Percentiles rank a stretch among this genome's conserved stretches.
Evolutionary conservation across 2,113 vertebrate genomes (phyloP).

Genomic region (Ptychochromis oligacanthus): DNA sequence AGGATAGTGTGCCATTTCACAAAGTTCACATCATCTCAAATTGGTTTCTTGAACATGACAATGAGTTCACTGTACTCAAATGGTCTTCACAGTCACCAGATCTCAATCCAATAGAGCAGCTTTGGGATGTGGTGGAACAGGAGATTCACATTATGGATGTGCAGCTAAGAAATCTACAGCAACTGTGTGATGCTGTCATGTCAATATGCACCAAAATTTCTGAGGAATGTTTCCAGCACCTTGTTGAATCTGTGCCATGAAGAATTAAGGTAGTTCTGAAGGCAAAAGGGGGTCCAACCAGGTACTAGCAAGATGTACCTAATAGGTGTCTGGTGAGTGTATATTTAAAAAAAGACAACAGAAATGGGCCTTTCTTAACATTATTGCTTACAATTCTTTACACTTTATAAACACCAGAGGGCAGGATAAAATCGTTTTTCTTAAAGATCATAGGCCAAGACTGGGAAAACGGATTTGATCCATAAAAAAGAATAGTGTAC

Average conservation of each 20-base stretch:
- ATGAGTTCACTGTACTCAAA: too few species aligned
- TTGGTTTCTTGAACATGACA: too few species aligned
- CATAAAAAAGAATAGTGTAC: not conserved
- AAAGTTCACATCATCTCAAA: too few species aligned
- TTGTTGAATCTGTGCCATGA: too few species aligned
- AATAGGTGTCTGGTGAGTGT: not conserved
- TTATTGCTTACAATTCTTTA: not conserved
- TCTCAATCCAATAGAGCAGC: not conserved
- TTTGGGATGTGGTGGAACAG: not conserved
- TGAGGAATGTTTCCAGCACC: too few species aligned
- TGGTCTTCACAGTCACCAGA: not conserved
- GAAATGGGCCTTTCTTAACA: not conserved
- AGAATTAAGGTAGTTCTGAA: too few species aligned
- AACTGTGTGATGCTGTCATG: too few species aligned
- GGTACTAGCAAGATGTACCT: too few species aligned
- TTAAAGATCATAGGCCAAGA: not conserved
- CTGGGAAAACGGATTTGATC: not conserved
- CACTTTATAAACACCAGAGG: constrained; percentile 60
- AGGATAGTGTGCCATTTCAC: not conserved
- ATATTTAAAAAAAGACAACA: not conserved
- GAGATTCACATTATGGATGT: too few species aligned
- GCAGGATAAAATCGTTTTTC: constrained; percentile 47
- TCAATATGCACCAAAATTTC: too few species aligned
- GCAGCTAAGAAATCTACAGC: too few species aligned
- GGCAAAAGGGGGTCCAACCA: too few species aligned